These are phyloP conservation scores for Pherbina coryleti DNA, from an alignment of 2,888 invertebrate genomes.

Conservation along the genomic window DNA sequence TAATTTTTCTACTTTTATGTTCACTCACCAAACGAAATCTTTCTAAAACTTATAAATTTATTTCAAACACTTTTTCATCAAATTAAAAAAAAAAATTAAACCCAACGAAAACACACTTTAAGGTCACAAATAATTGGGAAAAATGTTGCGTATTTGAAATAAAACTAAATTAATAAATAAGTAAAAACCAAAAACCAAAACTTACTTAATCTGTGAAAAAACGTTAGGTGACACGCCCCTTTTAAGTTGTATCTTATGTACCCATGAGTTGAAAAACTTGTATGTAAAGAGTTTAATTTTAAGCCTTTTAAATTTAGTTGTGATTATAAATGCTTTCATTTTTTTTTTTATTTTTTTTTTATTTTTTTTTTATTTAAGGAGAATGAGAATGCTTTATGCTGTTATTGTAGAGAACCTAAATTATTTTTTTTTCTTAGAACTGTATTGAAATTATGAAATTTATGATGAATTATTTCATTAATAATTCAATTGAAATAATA, in stretches of 20 bases:
- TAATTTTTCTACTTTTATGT: conserved; percentile 20
- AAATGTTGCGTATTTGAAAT: conserved; percentile 61
- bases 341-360: too few species aligned
- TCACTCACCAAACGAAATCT: conserved; percentile 12
- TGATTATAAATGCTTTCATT: background rate
- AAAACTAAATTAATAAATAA: conserved; percentile 38
- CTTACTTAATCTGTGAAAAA: conserved; percentile 15
- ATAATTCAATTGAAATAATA: too few species aligned
- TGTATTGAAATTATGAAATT: too few species aligned
- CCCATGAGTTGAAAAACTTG: background rate
- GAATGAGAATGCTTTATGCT: conserved; percentile 16
- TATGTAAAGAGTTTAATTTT: background rate
- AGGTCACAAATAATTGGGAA: conserved; percentile 70
- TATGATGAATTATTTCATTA: too few species aligned
- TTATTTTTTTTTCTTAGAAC: too few species aligned
- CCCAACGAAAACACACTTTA: conserved; percentile 66
- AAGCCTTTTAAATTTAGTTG: background rate
- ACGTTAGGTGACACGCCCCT: conserved; percentile 28
- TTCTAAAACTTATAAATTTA: conserved; percentile 34
- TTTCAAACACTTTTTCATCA: background rate
- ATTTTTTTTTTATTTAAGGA: background rate
- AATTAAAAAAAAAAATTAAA: conserved; percentile 34
- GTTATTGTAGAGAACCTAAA: background rate
- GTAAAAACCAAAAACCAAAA: conserved; percentile 23
- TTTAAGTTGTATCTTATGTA: background rate